Percentiles rank a stretch among this genome's conserved stretches.
phyloP scores from a whole-genome alignment of 2,888 invertebrate species.

The Lysandra bellargus region DNA sequence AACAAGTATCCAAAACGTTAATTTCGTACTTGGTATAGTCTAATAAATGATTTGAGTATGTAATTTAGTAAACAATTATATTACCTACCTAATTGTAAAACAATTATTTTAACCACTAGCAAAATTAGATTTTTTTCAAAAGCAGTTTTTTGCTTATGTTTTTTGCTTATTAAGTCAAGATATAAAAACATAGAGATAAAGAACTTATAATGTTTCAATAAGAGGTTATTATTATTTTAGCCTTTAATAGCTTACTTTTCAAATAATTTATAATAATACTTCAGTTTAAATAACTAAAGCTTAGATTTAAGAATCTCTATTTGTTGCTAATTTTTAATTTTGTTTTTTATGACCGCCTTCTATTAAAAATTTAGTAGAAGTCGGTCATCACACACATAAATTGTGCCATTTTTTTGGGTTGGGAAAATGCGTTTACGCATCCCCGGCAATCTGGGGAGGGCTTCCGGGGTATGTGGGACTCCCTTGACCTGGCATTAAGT shows the following conservation, averaged over 20 bases:
- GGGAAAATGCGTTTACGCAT: too few relatives aligned
- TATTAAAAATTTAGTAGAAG: too few relatives aligned
- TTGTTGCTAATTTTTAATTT: too few relatives aligned
- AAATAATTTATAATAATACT: not conserved
- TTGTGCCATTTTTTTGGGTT: too few relatives aligned
- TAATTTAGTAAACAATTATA: not conserved
- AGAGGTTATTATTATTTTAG: not conserved
- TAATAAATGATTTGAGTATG: not conserved
- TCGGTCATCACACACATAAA: too few relatives aligned
- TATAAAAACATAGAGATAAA: not conserved
- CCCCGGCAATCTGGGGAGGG: too few relatives aligned
- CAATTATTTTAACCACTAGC: slow-evolving; percentile 9
- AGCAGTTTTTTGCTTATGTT: slow-evolving; percentile 18
- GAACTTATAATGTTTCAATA: not conserved
- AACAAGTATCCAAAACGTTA: not conserved
- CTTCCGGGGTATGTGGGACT: too few relatives aligned
- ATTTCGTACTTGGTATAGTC: not conserved
- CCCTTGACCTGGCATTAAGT: too few relatives aligned
- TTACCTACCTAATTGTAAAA: slow-evolving; percentile 5
- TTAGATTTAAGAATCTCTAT: too few relatives aligned
- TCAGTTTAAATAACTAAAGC: not conserved
- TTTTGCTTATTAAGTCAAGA: slow-evolving; percentile 2
- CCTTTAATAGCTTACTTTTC: not conserved
- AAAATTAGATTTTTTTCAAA: slow-evolving; percentile 9
- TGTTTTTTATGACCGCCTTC: too few relatives aligned